phyloP scores from a whole-genome alignment of 2,113 vertebrate species.

The Pionites leucogaster region DNA sequence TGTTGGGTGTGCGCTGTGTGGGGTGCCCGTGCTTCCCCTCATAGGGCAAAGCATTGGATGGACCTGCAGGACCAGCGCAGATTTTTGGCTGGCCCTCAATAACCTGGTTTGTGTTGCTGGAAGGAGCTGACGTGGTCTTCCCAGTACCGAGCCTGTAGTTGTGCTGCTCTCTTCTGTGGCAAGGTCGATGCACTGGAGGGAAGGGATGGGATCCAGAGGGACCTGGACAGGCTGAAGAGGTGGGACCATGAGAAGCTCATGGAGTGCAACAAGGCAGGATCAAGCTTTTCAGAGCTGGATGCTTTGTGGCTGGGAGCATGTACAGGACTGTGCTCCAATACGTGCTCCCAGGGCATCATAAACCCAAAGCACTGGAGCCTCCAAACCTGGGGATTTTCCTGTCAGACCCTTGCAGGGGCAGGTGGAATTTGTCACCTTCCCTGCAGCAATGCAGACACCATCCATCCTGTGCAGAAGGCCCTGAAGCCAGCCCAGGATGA shows the following conservation, averaged over 20 bases:
- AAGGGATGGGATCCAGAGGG: neutral
- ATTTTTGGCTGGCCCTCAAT: neutral
- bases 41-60: neutral
- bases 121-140: neutral
- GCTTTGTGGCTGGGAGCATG: rapidly evolving
- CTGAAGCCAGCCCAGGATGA: neutral
- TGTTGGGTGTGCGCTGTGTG: no score
- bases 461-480: neutral
- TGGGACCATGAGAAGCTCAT: neutral
- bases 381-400: neutral
- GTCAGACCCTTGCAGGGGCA: neutral
- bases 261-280: neutral
- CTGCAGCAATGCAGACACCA: neutral
- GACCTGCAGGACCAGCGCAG: neutral
- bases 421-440: neutral
- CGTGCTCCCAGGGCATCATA: rapidly evolving
- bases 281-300: neutral
- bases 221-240: neutral
- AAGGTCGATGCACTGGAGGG: neutral
- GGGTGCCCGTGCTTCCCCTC: neutral
- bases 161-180: neutral
- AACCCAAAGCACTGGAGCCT: neutral
- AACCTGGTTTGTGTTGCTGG: neutral
- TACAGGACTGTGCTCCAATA: neutral
- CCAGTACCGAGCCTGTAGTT: neutral